A percentile compares a stretch with the other conserved stretches of the same genome.
Conservation (phyloP, 2,113 vertebrate genomes). For the Alethe castanea region DNA sequence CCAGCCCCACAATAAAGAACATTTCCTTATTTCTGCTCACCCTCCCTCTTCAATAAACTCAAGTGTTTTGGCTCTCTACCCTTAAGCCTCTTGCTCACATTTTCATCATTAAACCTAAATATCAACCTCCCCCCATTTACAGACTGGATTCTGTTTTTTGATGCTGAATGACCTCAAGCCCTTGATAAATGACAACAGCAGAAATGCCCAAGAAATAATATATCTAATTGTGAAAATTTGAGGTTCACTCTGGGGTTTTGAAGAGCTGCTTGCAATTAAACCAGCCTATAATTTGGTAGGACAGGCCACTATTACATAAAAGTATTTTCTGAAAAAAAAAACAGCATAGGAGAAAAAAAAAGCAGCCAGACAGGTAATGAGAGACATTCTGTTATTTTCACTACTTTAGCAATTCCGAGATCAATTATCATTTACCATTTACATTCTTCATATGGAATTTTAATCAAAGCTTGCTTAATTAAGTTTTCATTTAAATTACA, state of each 20-base stretch:
- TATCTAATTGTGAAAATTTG: neutral
- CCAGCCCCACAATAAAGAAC: neutral
- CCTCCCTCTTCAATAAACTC: neutral
- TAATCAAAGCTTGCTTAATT: slow-evolving; percentile 31
- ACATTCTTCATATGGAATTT: slow-evolving; percentile 5
- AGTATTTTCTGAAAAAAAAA: neutral
- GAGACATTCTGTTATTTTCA: neutral
- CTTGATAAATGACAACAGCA: neutral
- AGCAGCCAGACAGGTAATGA: neutral
- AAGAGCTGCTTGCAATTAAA: neutral
- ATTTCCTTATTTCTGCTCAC: neutral
- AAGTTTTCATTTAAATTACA: slow-evolving; percentile 47
- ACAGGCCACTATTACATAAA: neutral
- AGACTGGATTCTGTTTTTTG: neutral
- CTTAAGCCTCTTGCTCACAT: neutral
- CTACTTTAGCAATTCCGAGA: neutral
- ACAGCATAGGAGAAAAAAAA: neutral
- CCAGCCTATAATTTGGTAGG: neutral
- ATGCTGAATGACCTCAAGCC: neutral
- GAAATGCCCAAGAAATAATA: neutral
- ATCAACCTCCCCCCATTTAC: neutral
- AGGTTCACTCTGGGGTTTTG: neutral
- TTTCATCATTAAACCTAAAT: neutral
- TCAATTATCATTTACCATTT: neutral
- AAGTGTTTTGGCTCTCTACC: neutral